Evolutionary conservation across 2,888 invertebrate species (phyloP).

Genomic region (Temnothorax unifasciatus): DNA sequence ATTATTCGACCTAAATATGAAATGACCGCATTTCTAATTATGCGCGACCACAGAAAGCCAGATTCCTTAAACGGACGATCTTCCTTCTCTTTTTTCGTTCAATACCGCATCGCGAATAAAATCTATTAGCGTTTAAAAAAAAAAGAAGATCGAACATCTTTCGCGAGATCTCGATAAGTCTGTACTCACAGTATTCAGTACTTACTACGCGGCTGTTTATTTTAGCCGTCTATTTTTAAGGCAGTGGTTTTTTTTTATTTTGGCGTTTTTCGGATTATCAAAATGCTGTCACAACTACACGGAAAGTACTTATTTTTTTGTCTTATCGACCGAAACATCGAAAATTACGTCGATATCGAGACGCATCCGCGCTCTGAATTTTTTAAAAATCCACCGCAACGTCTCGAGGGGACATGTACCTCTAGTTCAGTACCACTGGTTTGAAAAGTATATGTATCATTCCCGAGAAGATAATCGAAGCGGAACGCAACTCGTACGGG

Average conservation of each 20-base stretch:
- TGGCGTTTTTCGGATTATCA: not conserved
- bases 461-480: conserved; percentile 41
- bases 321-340: not conserved
- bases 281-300: not conserved
- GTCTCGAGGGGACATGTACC: not conserved
- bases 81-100: not conserved
- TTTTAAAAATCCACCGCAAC: conserved; percentile 4
- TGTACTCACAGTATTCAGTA: not conserved
- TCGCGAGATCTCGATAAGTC: not conserved
- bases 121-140: conserved; percentile 8
- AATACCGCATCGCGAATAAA: conserved; percentile 13
- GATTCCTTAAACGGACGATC: not conserved
- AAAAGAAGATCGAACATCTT: not conserved
- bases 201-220: not conserved
- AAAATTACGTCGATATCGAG: not conserved
- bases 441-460: conserved; percentile 49
- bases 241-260: not conserved
- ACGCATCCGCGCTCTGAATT: not conserved
- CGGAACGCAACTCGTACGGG: conserved; percentile 4
- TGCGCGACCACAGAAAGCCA: not conserved
- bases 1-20: conserved; percentile 31
- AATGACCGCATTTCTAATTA: not conserved
- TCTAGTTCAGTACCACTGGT: not conserved
- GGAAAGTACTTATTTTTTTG: not conserved
- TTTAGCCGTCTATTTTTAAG: not conserved